These are phyloP conservation scores for Caenorhabditis sulstoni DNA, from an alignment of 2,888 invertebrate species.

Conservation along the genomic window DNA sequence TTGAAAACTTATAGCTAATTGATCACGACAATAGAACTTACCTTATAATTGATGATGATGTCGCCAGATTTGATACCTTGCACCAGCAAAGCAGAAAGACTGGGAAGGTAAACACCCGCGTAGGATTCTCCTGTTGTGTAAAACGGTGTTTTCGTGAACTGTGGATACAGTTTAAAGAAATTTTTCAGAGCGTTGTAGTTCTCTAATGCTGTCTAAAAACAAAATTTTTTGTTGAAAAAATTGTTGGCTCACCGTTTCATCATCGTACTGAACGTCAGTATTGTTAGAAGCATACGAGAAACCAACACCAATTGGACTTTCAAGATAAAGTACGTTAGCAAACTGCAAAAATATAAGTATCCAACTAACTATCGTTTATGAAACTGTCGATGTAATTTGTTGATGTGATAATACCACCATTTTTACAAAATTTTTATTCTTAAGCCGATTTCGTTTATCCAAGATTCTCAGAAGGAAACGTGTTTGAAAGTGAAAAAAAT, in stretches of 20 bases:
- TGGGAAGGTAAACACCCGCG: slow-evolving; percentile 69
- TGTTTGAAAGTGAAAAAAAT: too few species aligned
- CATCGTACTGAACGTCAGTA: slow-evolving; percentile 80
- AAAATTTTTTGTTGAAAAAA: background rate
- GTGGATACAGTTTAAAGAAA: slow-evolving; percentile 77
- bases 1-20: background rate
- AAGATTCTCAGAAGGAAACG: too few species aligned
- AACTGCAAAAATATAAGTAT: slow-evolving; percentile 80
- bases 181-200: slow-evolving; percentile 82
- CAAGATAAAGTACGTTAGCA: slow-evolving; percentile 83
- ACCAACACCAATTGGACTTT: slow-evolving; percentile 84
- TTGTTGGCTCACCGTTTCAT: slow-evolving; percentile 61
- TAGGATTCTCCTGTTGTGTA: slow-evolving; percentile 72
- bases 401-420: too few species aligned
- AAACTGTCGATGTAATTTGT: too few species aligned
- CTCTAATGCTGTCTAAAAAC: slow-evolving; percentile 76
- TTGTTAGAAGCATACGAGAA: slow-evolving; percentile 82
- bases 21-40: background rate
- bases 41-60: slow-evolving; percentile 62
- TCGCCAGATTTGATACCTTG: slow-evolving; percentile 58
- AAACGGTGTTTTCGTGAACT: slow-evolving; percentile 58
- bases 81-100: slow-evolving; percentile 54
- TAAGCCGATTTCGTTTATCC: too few species aligned
- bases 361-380: too few species aligned
- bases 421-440: too few species aligned